A percentile compares a stretch with the other conserved stretches of the same genome.
Evolutionary conservation across 2,888 invertebrate species (phyloP).

Genomic region (Sinhomidia bicolor): DNA sequence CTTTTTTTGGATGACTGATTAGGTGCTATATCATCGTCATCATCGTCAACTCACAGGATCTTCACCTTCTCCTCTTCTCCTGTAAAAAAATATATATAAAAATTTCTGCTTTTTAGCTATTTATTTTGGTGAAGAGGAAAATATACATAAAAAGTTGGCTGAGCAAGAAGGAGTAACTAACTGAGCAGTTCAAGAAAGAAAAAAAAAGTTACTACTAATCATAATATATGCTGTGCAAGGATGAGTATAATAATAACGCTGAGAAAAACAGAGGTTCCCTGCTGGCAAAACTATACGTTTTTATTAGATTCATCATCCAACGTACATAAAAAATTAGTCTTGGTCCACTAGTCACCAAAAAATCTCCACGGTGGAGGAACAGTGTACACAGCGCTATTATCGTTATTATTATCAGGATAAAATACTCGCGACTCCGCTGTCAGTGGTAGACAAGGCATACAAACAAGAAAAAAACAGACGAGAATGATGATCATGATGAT

Average conservation of each 20-base stretch:
- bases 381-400: neutral
- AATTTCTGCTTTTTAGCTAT: too few species aligned
- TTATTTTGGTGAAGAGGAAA: too few species aligned
- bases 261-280: constrained; percentile 40
- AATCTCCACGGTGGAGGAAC: neutral
- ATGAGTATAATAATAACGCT: constrained; percentile 44
- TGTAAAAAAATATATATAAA: too few species aligned
- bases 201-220: too few species aligned
- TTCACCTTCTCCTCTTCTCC: constrained; percentile 33
- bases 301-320: constrained; percentile 31
- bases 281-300: constrained; percentile 60
- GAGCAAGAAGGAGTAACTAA: too few species aligned
- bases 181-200: too few species aligned
- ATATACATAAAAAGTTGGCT: too few species aligned
- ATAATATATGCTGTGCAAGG: neutral
- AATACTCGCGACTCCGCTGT: too few species aligned
- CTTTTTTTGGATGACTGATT: constrained; percentile 67
- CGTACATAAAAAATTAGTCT: constrained; percentile 65
- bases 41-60: constrained; percentile 19
- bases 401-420: neutral
- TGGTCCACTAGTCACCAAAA: constrained; percentile 70
- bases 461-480: too few species aligned
- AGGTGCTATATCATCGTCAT: constrained; percentile 65
- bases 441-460: neutral
- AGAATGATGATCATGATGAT: too few species aligned